A percentile compares a stretch with the other conserved stretches of the same genome.
These are phyloP conservation scores for Lophochroa leadbeateri DNA, from an alignment of 2,113 vertebrate species.

Conservation along the genomic window DNA sequence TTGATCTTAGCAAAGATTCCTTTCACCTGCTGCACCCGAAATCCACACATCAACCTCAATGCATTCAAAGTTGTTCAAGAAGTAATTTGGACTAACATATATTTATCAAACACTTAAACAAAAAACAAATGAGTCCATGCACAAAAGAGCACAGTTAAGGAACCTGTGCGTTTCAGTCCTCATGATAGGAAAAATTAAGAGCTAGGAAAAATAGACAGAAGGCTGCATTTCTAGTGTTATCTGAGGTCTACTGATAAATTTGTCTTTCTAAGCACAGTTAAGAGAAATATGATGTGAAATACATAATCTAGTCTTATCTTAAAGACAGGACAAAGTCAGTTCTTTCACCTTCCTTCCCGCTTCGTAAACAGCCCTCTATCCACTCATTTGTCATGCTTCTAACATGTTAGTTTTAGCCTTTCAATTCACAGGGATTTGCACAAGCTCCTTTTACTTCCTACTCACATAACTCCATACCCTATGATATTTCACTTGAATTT, in stretches of 20 bases:
- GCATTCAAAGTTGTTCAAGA: background rate
- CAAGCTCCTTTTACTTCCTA: background rate
- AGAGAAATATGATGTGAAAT: background rate
- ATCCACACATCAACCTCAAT: background rate
- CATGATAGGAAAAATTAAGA: background rate
- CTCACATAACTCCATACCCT: background rate
- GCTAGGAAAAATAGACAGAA: background rate
- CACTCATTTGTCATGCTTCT: background rate
- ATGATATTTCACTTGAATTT: background rate
- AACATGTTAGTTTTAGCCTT: background rate
- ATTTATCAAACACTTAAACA: background rate
- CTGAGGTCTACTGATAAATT: background rate
- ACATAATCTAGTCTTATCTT: background rate
- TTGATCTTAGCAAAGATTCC: background rate
- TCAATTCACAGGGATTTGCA: background rate
- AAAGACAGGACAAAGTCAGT: background rate
- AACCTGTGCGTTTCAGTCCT: background rate
- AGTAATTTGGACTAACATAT: background rate
- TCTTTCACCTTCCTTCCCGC: background rate
- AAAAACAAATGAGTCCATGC: background rate
- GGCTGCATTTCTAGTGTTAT: background rate
- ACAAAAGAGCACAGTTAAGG: background rate
- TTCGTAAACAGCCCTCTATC: background rate
- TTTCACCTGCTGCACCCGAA: background rate
- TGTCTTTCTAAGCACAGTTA: background rate